A percentile compares a stretch with the other conserved stretches of the same genome.
Conservation (phyloP, 2,888 invertebrate genomes). For the Apodemia mormo region DNA sequence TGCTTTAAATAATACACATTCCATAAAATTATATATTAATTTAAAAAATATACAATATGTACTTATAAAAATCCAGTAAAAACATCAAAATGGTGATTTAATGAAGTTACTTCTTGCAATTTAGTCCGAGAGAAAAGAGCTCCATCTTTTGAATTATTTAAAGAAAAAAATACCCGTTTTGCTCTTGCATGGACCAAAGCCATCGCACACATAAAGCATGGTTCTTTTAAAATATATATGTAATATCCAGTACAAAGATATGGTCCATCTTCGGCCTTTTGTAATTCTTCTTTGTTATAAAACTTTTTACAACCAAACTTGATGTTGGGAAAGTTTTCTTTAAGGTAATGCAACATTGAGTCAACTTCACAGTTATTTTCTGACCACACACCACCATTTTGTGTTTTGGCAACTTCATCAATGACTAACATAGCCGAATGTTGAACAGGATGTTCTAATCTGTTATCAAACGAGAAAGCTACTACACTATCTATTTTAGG, state of each 20-base stretch:
- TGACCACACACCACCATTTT: constrained; percentile 89
- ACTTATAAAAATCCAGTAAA: constrained; percentile 83
- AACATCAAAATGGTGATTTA: constrained; percentile 97
- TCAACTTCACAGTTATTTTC: constrained; percentile 41
- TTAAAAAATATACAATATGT: background rate
- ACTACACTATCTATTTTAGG: constrained; percentile 84
- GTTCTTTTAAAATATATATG: constrained; percentile 91
- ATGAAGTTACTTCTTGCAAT: constrained; percentile 87
- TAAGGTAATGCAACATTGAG: constrained; percentile 57
- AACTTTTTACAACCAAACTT: constrained; percentile 74
- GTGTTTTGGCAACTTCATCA: constrained; percentile 91
- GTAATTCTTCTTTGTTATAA: constrained; percentile 51
- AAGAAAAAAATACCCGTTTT: constrained; percentile 89
- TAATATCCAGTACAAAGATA: constrained; percentile 95
- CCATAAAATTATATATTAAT: background rate
- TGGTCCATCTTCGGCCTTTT: constrained; percentile 70
- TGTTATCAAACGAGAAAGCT: constrained; percentile 83
- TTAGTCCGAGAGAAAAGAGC: constrained; percentile 87
- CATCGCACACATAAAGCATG: constrained; percentile 98
- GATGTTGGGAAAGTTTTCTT: constrained; percentile 52
- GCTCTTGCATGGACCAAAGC: constrained; percentile 95
- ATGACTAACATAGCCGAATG: constrained; percentile 93
- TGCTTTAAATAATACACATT: background rate
- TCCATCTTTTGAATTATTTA: constrained; percentile 80
- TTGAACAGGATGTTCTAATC: constrained; percentile 85